phyloP scores from a whole-genome alignment of 1,140 invertebrate genomes.

The Lycorma delicatula region DNA sequence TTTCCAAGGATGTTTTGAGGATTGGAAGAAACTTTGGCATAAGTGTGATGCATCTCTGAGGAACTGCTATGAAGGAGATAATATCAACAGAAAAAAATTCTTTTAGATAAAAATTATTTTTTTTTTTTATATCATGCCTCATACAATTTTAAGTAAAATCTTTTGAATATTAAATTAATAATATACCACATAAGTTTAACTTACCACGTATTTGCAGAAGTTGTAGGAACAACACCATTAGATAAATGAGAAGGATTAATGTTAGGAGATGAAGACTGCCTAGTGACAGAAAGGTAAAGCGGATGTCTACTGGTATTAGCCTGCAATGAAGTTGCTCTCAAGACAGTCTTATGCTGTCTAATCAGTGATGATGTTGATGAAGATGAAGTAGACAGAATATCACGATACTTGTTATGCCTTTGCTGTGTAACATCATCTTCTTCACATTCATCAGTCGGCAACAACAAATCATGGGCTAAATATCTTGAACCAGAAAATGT shows the following conservation, averaged over 20 bases:
- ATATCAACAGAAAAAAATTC: too few relatives aligned
- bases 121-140: too few relatives aligned
- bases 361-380: not conserved
- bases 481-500: constrained; percentile 47
- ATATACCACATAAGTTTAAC: too few relatives aligned
- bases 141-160: too few relatives aligned
- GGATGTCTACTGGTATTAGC: constrained; percentile 22
- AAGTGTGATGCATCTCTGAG: too few relatives aligned
- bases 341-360: constrained; percentile 23
- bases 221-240: too few relatives aligned
- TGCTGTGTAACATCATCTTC: constrained; percentile 25
- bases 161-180: too few relatives aligned
- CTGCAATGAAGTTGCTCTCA: constrained; percentile 32
- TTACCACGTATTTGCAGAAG: too few relatives aligned
- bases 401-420: not conserved
- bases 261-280: constrained; percentile 32
- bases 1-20: too few relatives aligned
- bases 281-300: constrained; percentile 21
- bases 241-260: constrained; percentile 25
- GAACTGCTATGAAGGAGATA: too few relatives aligned
- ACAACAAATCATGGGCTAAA: constrained; percentile 49
- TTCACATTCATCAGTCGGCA: constrained; percentile 51
- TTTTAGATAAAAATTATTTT: too few relatives aligned
- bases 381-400: not conserved
- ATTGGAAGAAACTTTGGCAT: too few relatives aligned